These are phyloP conservation scores for Thamnophis elegans DNA, from an alignment of 2,797 vertebrate genomes.

Conservation along the genomic window DNA sequence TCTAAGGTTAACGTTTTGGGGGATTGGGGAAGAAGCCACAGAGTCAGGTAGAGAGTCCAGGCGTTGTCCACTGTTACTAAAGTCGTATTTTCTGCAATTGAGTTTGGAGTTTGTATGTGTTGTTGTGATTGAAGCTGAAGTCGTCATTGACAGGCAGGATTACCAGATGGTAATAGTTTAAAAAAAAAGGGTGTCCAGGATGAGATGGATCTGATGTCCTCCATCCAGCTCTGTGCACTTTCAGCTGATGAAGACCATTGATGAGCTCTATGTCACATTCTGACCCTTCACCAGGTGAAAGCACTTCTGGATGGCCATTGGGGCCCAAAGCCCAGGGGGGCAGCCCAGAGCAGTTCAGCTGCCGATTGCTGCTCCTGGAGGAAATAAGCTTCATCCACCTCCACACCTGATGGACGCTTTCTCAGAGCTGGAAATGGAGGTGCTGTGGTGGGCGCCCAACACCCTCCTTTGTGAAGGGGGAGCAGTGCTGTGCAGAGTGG, in stretches of 20 bases:
- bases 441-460: background rate
- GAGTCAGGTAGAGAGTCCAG: too few relatives aligned
- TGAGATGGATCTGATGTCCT: background rate
- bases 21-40: too few relatives aligned
- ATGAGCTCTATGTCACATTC: background rate
- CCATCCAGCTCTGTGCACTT: background rate
- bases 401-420: too few relatives aligned
- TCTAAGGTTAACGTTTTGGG: too few relatives aligned
- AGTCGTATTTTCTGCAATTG: too few relatives aligned
- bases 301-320: background rate
- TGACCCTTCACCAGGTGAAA: background rate
- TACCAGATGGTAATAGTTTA: too few relatives aligned
- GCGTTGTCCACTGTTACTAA: too few relatives aligned
- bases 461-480: background rate
- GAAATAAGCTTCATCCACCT: background rate
- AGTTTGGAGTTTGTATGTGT: too few relatives aligned
- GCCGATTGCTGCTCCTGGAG: background rate
- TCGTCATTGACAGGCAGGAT: too few relatives aligned
- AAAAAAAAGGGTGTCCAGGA: too few relatives aligned
- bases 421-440: background rate
- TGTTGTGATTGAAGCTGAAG: too few relatives aligned
- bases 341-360: background rate
- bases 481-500: background rate
- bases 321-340: background rate
- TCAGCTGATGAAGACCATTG: background rate